Evolutionary conservation across 1,140 invertebrate species (phyloP).

Genomic region (Drosophila kanapiae): DNA sequence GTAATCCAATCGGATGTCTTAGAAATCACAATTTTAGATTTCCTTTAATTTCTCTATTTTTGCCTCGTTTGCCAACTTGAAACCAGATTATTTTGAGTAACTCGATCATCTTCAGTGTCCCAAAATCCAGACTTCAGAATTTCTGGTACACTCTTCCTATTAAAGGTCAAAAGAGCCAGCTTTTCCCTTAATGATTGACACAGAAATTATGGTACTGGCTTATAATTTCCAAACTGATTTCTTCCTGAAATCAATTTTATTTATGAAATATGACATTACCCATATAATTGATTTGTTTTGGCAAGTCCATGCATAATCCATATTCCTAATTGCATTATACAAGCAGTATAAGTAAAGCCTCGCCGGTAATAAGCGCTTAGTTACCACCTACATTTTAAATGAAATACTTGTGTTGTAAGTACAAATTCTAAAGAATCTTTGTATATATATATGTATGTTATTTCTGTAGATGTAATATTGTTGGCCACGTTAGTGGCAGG

Average conservation of each 20-base stretch:
- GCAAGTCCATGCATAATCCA: not conserved
- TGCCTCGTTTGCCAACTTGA: no score
- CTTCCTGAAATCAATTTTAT: no score
- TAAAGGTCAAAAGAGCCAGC: no score
- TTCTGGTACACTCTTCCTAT: no score
- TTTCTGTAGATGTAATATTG: not conserved
- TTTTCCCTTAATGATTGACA: not conserved
- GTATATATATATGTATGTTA: no score
- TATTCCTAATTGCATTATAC: not conserved
- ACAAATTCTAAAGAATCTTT: not conserved
- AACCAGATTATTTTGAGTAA: no score
- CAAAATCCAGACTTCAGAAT: no score
- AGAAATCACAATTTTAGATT: not conserved
- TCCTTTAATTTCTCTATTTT: no score
- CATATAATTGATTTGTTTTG: not conserved
- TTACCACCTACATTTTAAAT: not conserved
- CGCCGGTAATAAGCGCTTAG: not conserved
- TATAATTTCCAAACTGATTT: no score
- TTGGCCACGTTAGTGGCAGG: conserved; percentile 3
- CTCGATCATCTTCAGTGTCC: no score
- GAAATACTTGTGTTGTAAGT: not conserved
- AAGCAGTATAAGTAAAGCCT: no score
- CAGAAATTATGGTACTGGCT: not conserved
- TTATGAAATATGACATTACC: no score
- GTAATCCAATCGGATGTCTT: not conserved